Conservation (phyloP, 2,888 invertebrate genomes). For the Tipula vernalis region DNA sequence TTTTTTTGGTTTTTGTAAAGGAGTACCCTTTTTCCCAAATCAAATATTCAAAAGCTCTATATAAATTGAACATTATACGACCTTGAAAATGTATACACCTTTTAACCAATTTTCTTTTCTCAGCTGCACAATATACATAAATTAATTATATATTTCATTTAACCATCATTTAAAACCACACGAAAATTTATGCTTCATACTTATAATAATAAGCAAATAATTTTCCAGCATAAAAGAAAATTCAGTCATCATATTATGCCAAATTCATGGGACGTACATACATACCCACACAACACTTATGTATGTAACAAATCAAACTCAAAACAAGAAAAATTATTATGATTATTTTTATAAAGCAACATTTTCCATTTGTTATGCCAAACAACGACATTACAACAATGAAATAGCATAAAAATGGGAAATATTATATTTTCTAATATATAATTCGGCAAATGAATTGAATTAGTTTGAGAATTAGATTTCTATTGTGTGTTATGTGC, state of each 20-base stretch:
- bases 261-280: background rate
- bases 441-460: background rate
- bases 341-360: background rate
- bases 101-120: background rate
- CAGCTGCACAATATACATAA: background rate
- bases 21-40: background rate
- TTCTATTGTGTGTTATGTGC: background rate
- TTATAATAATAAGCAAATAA: background rate
- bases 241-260: background rate
- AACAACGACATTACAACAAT: background rate
- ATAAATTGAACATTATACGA: background rate
- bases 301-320: background rate
- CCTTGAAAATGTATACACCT: background rate
- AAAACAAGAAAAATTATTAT: background rate
- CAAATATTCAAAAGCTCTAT: background rate
- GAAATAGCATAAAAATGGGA: background rate
- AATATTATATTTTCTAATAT: background rate
- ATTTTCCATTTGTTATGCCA: background rate
- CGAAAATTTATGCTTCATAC: background rate
- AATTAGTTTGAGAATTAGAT: background rate
- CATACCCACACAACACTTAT: background rate
- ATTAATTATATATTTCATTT: background rate
- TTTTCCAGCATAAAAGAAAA: background rate
- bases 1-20: background rate
- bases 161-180: background rate